Percentiles rank a stretch among this genome's conserved stretches.
Conservation (phyloP, 2,888 invertebrate genomes). For the Mythimna vitellina region DNA sequence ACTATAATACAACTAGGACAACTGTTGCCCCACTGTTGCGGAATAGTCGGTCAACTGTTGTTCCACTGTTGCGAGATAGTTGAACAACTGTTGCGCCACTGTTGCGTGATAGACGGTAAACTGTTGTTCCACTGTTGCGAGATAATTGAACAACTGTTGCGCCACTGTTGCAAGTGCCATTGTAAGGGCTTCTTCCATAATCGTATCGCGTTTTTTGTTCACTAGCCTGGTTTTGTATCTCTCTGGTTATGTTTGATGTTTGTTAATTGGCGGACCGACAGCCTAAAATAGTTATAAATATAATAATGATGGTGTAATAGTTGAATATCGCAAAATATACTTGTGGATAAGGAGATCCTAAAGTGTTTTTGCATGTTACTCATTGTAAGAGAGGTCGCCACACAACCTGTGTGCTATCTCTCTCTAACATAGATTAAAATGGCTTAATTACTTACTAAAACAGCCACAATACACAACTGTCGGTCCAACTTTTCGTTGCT, state of each 20-base stretch:
- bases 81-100: background rate
- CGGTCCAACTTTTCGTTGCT: constrained; percentile 61
- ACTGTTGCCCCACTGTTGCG: constrained; percentile 17
- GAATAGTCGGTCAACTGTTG: constrained; percentile 1
- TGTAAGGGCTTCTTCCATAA: constrained; percentile 54
- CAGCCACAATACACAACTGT: constrained; percentile 11
- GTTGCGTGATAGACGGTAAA: background rate
- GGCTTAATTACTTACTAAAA: background rate
- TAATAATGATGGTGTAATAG: background rate
- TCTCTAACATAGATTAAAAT: background rate
- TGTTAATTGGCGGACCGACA: constrained; percentile 51
- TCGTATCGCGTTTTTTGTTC: constrained; percentile 47
- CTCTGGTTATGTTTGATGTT: constrained; percentile 57
- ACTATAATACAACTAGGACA: background rate
- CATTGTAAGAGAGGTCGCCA: background rate
- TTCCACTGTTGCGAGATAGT: constrained; percentile 16
- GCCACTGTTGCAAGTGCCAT: constrained; percentile 43
- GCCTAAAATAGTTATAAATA: background rate
- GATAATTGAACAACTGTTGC: constrained; percentile 23
- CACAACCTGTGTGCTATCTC: constrained; percentile 9
- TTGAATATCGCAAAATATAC: background rate
- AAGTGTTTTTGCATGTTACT: background rate
- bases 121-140: background rate
- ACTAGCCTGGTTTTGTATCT: constrained; percentile 45
- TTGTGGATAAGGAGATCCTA: background rate